Evolutionary conservation across 2,113 vertebrate species (phyloP).

Genomic region (Gobiocypris rarus): DNA sequence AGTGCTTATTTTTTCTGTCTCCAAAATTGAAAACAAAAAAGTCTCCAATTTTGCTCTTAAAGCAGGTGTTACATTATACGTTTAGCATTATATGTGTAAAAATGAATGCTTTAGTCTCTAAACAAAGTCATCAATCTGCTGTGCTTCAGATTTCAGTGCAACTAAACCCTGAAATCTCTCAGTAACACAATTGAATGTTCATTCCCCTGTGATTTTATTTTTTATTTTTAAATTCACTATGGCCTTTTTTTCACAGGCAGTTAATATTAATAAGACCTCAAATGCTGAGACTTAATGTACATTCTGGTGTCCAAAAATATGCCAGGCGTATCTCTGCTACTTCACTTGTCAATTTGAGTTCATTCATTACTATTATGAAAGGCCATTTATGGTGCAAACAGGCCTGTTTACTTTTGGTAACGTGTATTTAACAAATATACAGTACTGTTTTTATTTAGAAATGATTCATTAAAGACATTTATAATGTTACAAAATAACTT

Average conservation of each 20-base stretch:
- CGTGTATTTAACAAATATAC: not conserved
- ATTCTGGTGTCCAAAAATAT: not conserved
- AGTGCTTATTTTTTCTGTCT: not conserved
- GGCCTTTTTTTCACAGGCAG: not conserved
- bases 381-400: no score
- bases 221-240: not conserved
- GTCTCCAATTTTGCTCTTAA: no score
- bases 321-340: not conserved
- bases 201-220: not conserved
- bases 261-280: not conserved
- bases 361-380: not conserved
- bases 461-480: not conserved
- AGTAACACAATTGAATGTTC: not conserved
- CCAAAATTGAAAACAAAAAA: no score
- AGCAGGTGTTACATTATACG: slow-evolving; percentile 32
- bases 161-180: slow-evolving; percentile 22
- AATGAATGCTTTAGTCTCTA: slow-evolving; percentile 18
- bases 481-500: not conserved
- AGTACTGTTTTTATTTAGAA: not conserved
- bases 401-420: no score
- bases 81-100: slow-evolving; percentile 14
- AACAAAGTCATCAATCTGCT: not conserved
- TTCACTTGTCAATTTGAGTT: no score
- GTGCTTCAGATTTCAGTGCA: slow-evolving; percentile 21
- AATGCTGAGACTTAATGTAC: not conserved